phyloP scores from a whole-genome alignment of 23 tunicate species.

The Diplosoma virens region DNA sequence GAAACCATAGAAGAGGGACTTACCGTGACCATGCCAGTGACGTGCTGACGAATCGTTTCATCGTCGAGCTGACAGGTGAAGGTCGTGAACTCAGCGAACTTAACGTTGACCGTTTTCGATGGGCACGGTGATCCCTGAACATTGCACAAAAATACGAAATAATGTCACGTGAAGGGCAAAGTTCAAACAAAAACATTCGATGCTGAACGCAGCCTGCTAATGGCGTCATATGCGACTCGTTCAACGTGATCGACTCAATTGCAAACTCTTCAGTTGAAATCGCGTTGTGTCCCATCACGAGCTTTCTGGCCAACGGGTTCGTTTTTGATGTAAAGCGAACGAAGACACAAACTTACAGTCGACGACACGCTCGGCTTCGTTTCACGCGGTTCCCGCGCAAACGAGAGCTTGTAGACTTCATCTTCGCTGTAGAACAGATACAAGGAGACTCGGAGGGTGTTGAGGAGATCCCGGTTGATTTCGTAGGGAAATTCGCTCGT shows the following conservation, averaged over 20 bases:
- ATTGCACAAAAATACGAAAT: too few relatives aligned
- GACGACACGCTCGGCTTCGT: conserved; percentile 55
- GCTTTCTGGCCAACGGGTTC: background rate
- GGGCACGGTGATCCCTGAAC: conserved; percentile 12
- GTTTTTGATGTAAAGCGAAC: background rate
- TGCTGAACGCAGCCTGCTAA: too few relatives aligned
- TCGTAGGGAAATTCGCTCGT: conserved; percentile 67
- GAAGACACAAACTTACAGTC: conserved; percentile 34
- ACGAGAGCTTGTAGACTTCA: conserved; percentile 78
- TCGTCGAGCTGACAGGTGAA: conserved; percentile 85
- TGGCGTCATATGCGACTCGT: too few relatives aligned
- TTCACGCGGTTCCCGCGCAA: conserved; percentile 70
- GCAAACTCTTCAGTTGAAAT: too few relatives aligned
- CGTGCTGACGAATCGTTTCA: conserved; percentile 84
- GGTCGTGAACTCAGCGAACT: conserved; percentile 78
- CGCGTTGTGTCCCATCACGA: too few relatives aligned
- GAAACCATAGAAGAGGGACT: background rate
- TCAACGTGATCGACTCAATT: too few relatives aligned
- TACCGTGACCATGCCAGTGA: conserved; percentile 83
- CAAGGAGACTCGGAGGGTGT: conserved; percentile 73
- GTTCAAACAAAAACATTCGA: too few relatives aligned
- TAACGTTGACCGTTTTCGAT: conserved; percentile 44
- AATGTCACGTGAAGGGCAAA: too few relatives aligned
- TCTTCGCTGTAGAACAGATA: conserved; percentile 90
- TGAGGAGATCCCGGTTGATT: conserved; percentile 79